Evolutionary conservation across 2,797 vertebrate species (phyloP).

Genomic region (Caiman crocodilus): DNA sequence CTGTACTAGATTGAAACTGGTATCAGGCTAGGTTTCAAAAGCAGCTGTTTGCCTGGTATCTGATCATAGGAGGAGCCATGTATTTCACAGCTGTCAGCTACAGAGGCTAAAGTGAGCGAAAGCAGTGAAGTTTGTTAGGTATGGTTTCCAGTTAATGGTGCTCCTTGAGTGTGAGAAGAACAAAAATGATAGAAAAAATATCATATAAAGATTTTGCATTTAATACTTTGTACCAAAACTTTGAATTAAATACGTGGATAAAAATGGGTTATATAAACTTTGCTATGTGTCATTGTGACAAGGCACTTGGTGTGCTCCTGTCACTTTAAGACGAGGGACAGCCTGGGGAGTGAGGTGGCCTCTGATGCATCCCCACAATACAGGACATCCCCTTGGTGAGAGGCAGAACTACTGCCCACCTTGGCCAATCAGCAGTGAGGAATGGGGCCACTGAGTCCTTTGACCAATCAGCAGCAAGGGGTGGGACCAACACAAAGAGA

Average conservation of each 20-base stretch:
- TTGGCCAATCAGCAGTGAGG: too few species aligned
- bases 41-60: not conserved
- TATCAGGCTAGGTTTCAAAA: not conserved
- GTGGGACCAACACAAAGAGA: too few species aligned
- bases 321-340: too few species aligned
- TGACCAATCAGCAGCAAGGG: too few species aligned
- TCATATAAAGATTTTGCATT: not conserved
- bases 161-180: not conserved
- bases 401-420: too few species aligned
- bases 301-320: too few species aligned
- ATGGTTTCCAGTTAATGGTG: accelerated
- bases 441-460: too few species aligned
- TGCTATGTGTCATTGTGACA: too few species aligned
- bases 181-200: not conserved
- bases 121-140: not conserved
- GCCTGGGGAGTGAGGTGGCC: too few species aligned
- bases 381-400: too few species aligned
- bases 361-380: too few species aligned
- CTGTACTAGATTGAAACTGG: not conserved
- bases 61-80: not conserved
- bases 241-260: not conserved
- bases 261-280: not conserved
- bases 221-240: not conserved
- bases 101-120: not conserved
- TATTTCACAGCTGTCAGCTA: not conserved